Percentiles rank a stretch among this genome's conserved stretches.
Conservation (phyloP, 1,140 invertebrate species). For the Neuroterus valhalla region DNA sequence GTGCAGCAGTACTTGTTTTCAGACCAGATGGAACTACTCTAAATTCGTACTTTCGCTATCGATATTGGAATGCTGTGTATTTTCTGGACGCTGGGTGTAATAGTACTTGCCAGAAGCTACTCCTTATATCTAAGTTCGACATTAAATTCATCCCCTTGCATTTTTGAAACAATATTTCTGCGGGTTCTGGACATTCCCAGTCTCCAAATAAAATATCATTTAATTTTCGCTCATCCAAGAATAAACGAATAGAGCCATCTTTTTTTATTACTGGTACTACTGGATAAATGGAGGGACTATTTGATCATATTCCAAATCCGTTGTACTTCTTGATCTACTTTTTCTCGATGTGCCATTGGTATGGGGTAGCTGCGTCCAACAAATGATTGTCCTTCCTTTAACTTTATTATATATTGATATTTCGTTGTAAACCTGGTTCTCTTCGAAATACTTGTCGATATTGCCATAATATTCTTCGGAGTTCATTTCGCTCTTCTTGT, state of each 20-base stretch:
- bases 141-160: conserved; percentile 45
- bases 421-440: background rate
- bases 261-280: conserved; percentile 54
- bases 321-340: conserved; percentile 33
- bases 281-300: conserved; percentile 56
- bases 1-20: conserved; percentile 56
- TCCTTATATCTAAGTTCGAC: conserved; percentile 56
- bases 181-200: conserved; percentile 49
- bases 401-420: background rate
- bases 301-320: conserved; percentile 44
- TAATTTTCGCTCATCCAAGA: conserved; percentile 61
- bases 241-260: conserved; percentile 55
- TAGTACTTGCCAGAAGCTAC: conserved; percentile 63
- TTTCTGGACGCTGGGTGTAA: conserved; percentile 49
- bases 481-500: background rate
- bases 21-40: conserved; percentile 58
- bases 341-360: conserved; percentile 35
- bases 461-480: background rate
- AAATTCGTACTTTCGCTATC: conserved; percentile 57
- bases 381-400: background rate
- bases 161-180: conserved; percentile 53
- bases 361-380: conserved; percentile 15
- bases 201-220: conserved; percentile 57
- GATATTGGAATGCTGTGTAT: conserved; percentile 60
- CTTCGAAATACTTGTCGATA: background rate